Conservation (phyloP, 2,888 invertebrate species). For the Chrysotoxum bicinctum region DNA sequence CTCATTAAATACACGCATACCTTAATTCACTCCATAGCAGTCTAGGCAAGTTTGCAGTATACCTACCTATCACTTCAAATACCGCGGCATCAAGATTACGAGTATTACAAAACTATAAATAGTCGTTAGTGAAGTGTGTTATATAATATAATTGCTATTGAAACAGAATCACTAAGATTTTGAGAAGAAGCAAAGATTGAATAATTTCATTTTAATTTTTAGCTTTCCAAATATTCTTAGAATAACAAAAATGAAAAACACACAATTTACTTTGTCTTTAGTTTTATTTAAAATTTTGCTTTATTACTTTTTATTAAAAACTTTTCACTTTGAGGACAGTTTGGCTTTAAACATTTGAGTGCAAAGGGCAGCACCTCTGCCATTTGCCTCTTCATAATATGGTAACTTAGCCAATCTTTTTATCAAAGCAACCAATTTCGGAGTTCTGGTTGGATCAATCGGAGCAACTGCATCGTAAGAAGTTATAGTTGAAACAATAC, state of each 20-base stretch:
- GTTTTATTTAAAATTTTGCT: background rate
- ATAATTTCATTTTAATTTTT: too few species aligned
- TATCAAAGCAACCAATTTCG: conserved; percentile 76
- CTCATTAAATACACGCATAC: too few species aligned
- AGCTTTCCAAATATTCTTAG: too few species aligned
- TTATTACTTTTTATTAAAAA: background rate
- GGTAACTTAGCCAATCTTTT: conserved; percentile 76
- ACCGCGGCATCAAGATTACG: too few species aligned
- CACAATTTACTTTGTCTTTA: background rate
- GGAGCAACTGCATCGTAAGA: conserved; percentile 73
- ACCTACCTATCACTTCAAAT: too few species aligned
- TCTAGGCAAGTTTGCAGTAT: too few species aligned
- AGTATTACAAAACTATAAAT: too few species aligned
- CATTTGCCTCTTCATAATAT: conserved; percentile 77
- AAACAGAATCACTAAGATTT: too few species aligned
- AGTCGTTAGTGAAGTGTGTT: too few species aligned
- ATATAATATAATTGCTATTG: too few species aligned
- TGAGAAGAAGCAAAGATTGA: too few species aligned
- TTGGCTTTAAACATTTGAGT: conserved; percentile 26
- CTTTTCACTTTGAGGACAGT: background rate
- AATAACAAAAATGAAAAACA: background rate
- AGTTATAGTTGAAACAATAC: conserved; percentile 74
- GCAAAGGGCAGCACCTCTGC: conserved; percentile 59
- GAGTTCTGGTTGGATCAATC: conserved; percentile 75
- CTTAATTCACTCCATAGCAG: too few species aligned